Evolutionary conservation across 2,888 invertebrate genomes (phyloP), one percentile per base, ranked within the genome.

Genomic region (Amiota mariae): DNA sequence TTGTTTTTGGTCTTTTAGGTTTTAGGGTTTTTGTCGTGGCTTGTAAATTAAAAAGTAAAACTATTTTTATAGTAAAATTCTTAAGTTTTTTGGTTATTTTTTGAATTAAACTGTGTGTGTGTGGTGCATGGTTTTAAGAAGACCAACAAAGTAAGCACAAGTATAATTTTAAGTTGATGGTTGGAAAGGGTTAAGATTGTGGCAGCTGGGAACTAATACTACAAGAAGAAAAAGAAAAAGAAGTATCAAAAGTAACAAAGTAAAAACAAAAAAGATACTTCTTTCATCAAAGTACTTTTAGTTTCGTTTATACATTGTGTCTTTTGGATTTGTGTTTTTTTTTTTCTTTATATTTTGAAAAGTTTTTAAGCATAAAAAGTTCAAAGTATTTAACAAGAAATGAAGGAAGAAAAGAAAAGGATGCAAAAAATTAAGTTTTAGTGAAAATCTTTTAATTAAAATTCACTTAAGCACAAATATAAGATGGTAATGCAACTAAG

Each of bases 11-110:
- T 61, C 12, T 24, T 61, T 61, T 13, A 15, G 12, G 12, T 13
- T 11, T 24, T 24, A 12, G 24, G 24, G 15, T 61, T 80, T 76
- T 79, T 77, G 73, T 77, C 82, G 78, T 81, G 85, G 85, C 74
- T 82, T 76, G 79, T 74, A 80, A 81, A 80, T 80, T 77, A 73
- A 76, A 74, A 36, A 36, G 4, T 36, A 36, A 36, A 85, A 85
- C 85, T 82, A 78, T 82, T 79, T 84, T 80, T 79, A 76, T 78
- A 63, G 72, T 76, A 76, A 77, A 79, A 79, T 78, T 77, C 68
- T 77, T 13, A 66, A 66, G 67, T 73, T 72, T 71, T 56, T 36
- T 20, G 51, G 18, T 20, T 48, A 20, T 2, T 68, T 68, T 54
- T 70, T 59, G n/a, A 68, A 72, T 72, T 76, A 74, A 75, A 36